These are phyloP conservation scores for Myotis lucifugus DNA, from an alignment of 2,113 vertebrate species.

Conservation along the genomic window DNA sequence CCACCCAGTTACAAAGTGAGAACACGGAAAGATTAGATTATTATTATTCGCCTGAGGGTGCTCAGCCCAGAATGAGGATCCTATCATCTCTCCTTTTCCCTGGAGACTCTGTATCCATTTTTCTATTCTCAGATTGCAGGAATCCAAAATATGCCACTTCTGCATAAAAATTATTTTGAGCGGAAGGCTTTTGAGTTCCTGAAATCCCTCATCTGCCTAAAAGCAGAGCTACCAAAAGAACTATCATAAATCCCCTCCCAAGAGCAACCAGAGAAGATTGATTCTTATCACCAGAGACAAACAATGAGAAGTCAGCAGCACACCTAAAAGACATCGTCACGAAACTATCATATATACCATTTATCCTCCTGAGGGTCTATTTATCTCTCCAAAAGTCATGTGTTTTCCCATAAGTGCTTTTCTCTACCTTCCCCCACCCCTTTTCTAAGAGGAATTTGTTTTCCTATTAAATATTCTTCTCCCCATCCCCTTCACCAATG, in stretches of 20 bases:
- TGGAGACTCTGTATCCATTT: background rate
- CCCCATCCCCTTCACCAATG: background rate
- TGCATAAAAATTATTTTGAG: slow-evolving; percentile 15
- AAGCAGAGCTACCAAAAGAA: background rate
- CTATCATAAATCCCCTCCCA: background rate
- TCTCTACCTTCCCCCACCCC: background rate
- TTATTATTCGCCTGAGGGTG: background rate
- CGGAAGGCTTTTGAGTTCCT: background rate
- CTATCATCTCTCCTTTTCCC: background rate
- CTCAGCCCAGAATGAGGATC: background rate
- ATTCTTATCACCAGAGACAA: background rate
- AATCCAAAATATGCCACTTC: background rate
- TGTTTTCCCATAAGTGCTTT: background rate
- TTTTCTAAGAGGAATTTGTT: background rate
- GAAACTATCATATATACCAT: background rate
- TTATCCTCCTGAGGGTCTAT: background rate
- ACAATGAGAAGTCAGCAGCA: background rate
- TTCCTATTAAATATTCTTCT: background rate
- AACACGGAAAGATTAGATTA: background rate
- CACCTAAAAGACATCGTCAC: background rate
- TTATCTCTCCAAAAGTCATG: background rate
- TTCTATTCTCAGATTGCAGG: background rate
- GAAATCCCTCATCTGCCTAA: background rate
- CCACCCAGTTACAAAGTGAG: background rate
- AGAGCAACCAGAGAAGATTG: background rate